Percentiles rank a stretch among this genome's conserved stretches.
Conservation (phyloP, 2,888 invertebrate genomes). For the Cactoblastis cactorum region DNA sequence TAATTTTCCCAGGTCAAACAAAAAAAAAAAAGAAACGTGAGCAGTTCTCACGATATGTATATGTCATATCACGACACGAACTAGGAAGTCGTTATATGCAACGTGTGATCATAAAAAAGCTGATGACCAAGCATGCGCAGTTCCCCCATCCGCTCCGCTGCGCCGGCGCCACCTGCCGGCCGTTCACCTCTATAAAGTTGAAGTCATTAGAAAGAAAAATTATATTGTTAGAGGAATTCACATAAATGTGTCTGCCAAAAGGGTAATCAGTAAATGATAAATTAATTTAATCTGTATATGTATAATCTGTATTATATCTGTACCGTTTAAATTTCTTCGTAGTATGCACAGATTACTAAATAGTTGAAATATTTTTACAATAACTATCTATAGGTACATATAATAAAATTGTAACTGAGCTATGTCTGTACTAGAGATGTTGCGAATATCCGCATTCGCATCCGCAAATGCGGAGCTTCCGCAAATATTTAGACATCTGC, state of each 20-base stretch:
- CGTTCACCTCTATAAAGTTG: conserved; percentile 16
- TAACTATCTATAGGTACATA: too few species aligned
- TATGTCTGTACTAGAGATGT: too few species aligned
- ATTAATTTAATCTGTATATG: too few species aligned
- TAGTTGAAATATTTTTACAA: too few species aligned
- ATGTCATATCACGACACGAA: conserved; percentile 4
- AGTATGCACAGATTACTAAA: too few species aligned
- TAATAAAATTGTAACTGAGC: too few species aligned
- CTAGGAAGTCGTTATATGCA: conserved; percentile 14
- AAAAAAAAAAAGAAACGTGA: neutral
- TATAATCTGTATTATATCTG: too few species aligned
- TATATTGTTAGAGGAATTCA: neutral
- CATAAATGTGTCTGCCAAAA: neutral
- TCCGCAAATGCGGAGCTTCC: too few species aligned
- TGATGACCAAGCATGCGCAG: conserved; percentile 22
- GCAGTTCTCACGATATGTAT: conserved; percentile 8
- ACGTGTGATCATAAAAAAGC: conserved; percentile 12
- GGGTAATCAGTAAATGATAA: too few species aligned
- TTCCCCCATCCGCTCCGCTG: conserved; percentile 31
- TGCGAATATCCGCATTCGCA: too few species aligned
- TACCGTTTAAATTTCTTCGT: too few species aligned
- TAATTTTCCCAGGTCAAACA: neutral
- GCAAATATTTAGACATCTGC: too few species aligned
- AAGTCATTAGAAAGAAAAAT: neutral
- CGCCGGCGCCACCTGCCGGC: conserved; percentile 31